Conservation (phyloP, 2,888 invertebrate genomes). For the Anthophora plumipes region DNA sequence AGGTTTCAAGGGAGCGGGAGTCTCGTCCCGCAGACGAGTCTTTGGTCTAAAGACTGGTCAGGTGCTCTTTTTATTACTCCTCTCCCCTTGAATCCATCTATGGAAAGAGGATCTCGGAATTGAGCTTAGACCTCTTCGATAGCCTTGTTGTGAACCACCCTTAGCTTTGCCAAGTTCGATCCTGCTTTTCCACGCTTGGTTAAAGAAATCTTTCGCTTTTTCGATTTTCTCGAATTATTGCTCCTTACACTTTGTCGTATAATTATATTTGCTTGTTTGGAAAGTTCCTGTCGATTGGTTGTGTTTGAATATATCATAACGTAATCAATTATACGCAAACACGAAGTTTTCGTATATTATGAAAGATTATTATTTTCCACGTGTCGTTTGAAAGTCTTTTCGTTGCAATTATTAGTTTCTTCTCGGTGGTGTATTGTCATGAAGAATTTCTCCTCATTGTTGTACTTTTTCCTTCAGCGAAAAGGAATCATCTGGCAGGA, state of each 20-base stretch:
- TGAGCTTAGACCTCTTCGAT: slow-evolving; percentile 6
- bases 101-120: slow-evolving; percentile 56
- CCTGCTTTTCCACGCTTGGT: not conserved
- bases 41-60: slow-evolving; percentile 53
- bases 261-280: too few relatives aligned
- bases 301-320: too few relatives aligned
- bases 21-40: slow-evolving; percentile 27
- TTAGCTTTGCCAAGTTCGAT: not conserved
- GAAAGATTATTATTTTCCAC: too few relatives aligned
- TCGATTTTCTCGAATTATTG: not conserved
- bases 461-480: too few relatives aligned
- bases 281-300: too few relatives aligned
- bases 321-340: too few relatives aligned
- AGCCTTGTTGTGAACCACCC: not conserved
- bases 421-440: too few relatives aligned
- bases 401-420: too few relatives aligned
- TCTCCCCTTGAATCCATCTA: slow-evolving; percentile 45
- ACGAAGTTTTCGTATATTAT: too few relatives aligned
- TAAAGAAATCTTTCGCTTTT: not conserved
- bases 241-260: not conserved
- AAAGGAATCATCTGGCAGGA: too few relatives aligned
- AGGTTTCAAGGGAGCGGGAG: slow-evolving; percentile 15
- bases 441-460: too few relatives aligned
- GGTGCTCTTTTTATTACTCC: slow-evolving; percentile 39
- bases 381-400: too few relatives aligned